Percentiles rank a stretch among this genome's conserved stretches.
These are phyloP conservation scores for Manis javanica DNA, from an alignment of 2,797 vertebrate genomes.

Conservation along the genomic window DNA sequence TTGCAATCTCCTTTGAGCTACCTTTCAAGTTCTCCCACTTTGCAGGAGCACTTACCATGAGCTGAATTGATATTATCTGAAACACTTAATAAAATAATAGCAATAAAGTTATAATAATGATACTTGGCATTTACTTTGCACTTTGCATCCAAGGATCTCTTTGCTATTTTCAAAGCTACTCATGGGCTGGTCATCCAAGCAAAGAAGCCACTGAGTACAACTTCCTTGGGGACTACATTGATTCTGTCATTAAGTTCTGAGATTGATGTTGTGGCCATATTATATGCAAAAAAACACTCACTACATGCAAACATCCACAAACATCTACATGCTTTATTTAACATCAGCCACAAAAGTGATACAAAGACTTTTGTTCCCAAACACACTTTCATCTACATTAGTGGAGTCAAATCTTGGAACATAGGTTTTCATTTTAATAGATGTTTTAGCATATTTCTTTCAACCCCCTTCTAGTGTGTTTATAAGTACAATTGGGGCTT, in stretches of 20 bases:
- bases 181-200: neutral
- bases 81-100: slow-evolving; percentile 76
- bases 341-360: neutral
- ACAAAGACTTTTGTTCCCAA: neutral
- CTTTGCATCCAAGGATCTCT: slow-evolving; percentile 56
- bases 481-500: slow-evolving; percentile 22
- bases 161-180: slow-evolving; percentile 19
- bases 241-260: neutral
- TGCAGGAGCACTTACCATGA: slow-evolving; percentile 51
- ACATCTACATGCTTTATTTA: neutral
- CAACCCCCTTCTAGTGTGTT: slow-evolving; percentile 24
- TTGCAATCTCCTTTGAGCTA: slow-evolving; percentile 18
- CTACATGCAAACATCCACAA: neutral
- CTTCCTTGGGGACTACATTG: neutral
- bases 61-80: slow-evolving; percentile 70
- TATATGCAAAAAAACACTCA: neutral
- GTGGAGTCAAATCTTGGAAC: neutral
- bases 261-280: neutral
- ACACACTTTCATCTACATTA: neutral
- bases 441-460: slow-evolving; percentile 26
- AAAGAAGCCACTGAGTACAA: neutral
- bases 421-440: neutral
- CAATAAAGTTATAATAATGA: slow-evolving; percentile 73
- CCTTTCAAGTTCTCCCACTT: slow-evolving; percentile 64
- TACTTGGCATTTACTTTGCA: slow-evolving; percentile 49